Evolutionary conservation across 2,797 vertebrate genomes (phyloP).

Genomic region (Oreochromis grahami): DNA sequence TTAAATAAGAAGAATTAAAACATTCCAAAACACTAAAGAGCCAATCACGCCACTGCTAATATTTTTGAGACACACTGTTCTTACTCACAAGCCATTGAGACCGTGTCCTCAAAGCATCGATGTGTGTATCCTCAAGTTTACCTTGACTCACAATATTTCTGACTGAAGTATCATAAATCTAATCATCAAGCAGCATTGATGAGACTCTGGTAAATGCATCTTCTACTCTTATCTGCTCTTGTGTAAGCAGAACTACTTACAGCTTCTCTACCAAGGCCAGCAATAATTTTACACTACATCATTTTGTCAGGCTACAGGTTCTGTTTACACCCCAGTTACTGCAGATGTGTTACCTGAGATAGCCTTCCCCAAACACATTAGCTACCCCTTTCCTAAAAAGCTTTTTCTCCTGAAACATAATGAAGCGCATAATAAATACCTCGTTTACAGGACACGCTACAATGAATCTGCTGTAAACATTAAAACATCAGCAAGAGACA

Average conservation of each 20-base stretch:
- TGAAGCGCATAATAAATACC: not conserved
- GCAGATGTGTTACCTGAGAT: not conserved
- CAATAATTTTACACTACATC: not conserved
- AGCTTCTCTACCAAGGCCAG: not conserved
- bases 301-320: not conserved
- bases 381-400: not conserved
- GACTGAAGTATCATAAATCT: not conserved
- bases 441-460: not conserved
- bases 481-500: not conserved
- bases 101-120: not conserved
- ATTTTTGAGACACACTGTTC: not conserved
- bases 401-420: not conserved
- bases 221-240: not conserved
- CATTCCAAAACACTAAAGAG: not conserved
- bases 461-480: not conserved
- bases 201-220: not conserved
- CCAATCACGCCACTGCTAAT: not conserved
- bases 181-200: not conserved
- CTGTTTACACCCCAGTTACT: not conserved
- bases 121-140: not conserved
- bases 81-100: not conserved
- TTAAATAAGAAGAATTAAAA: not conserved
- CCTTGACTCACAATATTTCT: not conserved
- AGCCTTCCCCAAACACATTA: not conserved
- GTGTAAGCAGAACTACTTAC: not conserved